phyloP scores from a whole-genome alignment of 2,797 vertebrate genomes.

The Lindbergichthys nudifrons region DNA sequence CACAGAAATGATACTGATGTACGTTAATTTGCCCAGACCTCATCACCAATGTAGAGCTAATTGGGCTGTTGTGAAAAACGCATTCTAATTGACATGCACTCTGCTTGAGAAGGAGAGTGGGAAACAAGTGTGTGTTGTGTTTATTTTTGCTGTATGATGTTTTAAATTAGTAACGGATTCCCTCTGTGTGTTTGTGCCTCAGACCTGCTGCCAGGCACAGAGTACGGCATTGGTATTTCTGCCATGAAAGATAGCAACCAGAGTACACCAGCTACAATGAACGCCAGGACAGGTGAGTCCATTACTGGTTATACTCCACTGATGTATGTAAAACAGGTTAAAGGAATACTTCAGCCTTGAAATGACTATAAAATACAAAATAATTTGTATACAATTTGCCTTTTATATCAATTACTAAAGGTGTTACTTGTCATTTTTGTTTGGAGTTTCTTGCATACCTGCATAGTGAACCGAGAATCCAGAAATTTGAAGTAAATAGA shows the following conservation, averaged over 20 bases:
- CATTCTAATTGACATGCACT: slow-evolving; percentile 34
- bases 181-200: slow-evolving; percentile 32
- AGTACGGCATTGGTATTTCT: slow-evolving; percentile 97
- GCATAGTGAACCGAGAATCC: too few species aligned
- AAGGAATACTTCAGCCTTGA: background rate
- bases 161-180: slow-evolving; percentile 1
- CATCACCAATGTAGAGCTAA: slow-evolving; percentile 48
- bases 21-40: slow-evolving; percentile 35
- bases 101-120: slow-evolving; percentile 26
- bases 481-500: too few species aligned
- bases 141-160: background rate
- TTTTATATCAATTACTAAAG: too few species aligned
- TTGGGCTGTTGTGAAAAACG: slow-evolving; percentile 40
- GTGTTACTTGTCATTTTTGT: too few species aligned
- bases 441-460: too few species aligned
- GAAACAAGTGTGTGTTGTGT: slow-evolving; percentile 6
- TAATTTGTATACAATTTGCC: too few species aligned
- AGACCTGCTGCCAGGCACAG: slow-evolving; percentile 96
- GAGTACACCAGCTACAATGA: slow-evolving; percentile 95
- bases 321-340: background rate
- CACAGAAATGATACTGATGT: slow-evolving; percentile 38
- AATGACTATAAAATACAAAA: too few species aligned
- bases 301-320: slow-evolving; percentile 12
- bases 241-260: slow-evolving; percentile 90
- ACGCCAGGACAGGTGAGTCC: slow-evolving; percentile 94